Evolutionary conservation across 1,140 invertebrate genomes (phyloP).

Genomic region (Apis mellifera): DNA sequence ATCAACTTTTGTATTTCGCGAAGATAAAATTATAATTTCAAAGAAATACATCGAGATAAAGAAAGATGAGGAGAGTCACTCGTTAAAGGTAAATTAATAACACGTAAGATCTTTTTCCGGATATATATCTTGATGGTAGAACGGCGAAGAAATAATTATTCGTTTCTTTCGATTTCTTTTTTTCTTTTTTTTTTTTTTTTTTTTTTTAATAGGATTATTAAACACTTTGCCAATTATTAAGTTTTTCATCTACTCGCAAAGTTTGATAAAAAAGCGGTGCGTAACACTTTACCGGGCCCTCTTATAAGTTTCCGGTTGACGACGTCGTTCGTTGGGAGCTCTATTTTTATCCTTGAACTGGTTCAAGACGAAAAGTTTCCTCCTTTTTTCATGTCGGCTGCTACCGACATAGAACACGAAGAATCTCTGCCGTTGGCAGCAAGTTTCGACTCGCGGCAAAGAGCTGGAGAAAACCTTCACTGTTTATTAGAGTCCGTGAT

Average conservation of each 20-base stretch:
- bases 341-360: conserved; percentile 38
- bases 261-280: not conserved
- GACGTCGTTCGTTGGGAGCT: not conserved
- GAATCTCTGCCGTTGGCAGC: conserved; percentile 35
- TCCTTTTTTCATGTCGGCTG: not conserved
- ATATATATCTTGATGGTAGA: too few species aligned
- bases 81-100: too few species aligned
- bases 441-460: conserved; percentile 37
- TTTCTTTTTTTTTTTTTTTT: too few species aligned
- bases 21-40: too few species aligned
- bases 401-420: conserved; percentile 19
- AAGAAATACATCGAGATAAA: too few species aligned
- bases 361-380: conserved; percentile 15
- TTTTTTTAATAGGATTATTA: too few species aligned
- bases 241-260: not conserved
- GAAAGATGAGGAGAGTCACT: too few species aligned
- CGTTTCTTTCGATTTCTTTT: too few species aligned
- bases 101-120: too few species aligned
- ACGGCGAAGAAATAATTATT: too few species aligned
- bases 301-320: not conserved
- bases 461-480: conserved; percentile 21
- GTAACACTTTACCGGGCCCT: not conserved
- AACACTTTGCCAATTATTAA: not conserved
- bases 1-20: too few species aligned
- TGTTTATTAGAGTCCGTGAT: conserved; percentile 40